phyloP scores from a whole-genome alignment of 1,140 invertebrate genomes.

The Goniozus legneri region DNA sequence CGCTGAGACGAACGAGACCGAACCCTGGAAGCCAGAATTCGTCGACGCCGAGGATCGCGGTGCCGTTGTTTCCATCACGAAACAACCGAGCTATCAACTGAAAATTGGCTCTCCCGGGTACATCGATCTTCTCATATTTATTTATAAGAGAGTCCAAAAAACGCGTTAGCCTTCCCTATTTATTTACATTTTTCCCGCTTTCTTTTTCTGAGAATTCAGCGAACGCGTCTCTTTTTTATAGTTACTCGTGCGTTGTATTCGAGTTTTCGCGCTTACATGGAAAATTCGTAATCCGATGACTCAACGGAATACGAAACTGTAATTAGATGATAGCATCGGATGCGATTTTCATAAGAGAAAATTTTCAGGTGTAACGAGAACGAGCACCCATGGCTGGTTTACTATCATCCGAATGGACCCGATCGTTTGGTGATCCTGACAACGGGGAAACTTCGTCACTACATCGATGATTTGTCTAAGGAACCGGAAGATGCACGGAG shows the following conservation, averaged over 20 bases:
- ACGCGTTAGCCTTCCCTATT: no score
- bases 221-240: no score
- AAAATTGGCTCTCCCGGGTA: conserved; percentile 62
- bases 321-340: no score
- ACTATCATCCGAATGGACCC: conserved; percentile 58
- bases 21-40: conserved; percentile 42
- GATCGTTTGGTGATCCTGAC: conserved; percentile 67
- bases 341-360: no score
- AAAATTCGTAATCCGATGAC: no score
- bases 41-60: conserved; percentile 7
- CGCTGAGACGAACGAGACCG: conserved; percentile 56
- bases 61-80: neutral
- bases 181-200: no score
- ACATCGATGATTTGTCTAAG: conserved; percentile 53
- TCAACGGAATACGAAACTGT: no score
- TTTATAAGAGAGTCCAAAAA: no score
- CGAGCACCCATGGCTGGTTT: conserved; percentile 69
- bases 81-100: conserved; percentile 30
- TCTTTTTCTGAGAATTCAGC: no score
- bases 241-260: no score
- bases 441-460: conserved; percentile 69
- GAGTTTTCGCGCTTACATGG: no score
- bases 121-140: no score
- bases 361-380: conserved; percentile 58
- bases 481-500: conserved; percentile 37